These are phyloP conservation scores for Helicorthomorpha holstii DNA, from an alignment of 1,140 invertebrate genomes.

Conservation along the genomic window DNA sequence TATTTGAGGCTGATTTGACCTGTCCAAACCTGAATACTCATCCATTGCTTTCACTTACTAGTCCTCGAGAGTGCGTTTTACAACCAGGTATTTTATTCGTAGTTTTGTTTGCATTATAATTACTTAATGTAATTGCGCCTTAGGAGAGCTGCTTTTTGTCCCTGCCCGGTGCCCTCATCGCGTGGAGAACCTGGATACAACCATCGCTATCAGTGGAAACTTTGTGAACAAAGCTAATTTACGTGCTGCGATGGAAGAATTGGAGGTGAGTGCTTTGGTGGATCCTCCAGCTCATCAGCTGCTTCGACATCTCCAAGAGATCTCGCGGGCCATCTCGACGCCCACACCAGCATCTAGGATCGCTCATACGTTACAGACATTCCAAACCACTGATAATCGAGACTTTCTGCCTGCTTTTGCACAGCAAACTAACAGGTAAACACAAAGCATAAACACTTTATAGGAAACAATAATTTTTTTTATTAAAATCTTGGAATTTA, in stretches of 20 bases:
- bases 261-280: constrained; percentile 15
- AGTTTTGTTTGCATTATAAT: not conserved
- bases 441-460: too few species aligned
- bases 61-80: not conserved
- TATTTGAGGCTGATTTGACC: constrained; percentile 5
- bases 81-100: not conserved
- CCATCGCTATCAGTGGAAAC: constrained; percentile 21
- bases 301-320: not conserved
- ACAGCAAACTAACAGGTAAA: not conserved
- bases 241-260: constrained; percentile 13
- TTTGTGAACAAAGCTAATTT: constrained; percentile 21
- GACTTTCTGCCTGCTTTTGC: not conserved
- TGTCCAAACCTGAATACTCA: not conserved
- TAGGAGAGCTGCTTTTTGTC: constrained; percentile 22
- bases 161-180: constrained; percentile 20
- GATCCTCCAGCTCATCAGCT: constrained; percentile 17
- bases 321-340: not conserved
- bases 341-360: not conserved
- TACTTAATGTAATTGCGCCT: constrained; percentile 1
- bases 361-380: not conserved
- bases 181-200: constrained; percentile 19
- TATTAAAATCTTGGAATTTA: too few species aligned
- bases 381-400: not conserved
- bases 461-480: too few species aligned
- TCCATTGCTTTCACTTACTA: not conserved